These are phyloP conservation scores for Drosophila mayaguana DNA, from an alignment of 2,888 invertebrate genomes.

Conservation along the genomic window DNA sequence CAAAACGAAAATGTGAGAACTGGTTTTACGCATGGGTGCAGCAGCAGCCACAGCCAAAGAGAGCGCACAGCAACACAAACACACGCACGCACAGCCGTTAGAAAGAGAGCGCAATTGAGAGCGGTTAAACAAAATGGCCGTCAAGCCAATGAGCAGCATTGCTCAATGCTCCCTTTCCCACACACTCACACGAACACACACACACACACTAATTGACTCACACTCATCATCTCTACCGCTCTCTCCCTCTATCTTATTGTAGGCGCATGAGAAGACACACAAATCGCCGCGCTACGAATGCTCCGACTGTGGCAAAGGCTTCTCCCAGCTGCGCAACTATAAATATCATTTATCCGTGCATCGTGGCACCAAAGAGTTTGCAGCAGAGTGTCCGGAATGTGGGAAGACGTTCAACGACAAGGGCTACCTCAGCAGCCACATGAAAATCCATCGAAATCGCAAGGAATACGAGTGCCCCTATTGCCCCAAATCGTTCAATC, in stretches of 20 bases:
- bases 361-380: constrained; percentile 93
- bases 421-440: constrained; percentile 93
- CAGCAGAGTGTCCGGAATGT: constrained; percentile 89
- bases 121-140: constrained; percentile 69
- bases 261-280: constrained; percentile 85
- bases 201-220: background rate
- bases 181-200: background rate
- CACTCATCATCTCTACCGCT: background rate
- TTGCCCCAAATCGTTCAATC: constrained; percentile 94
- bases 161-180: constrained; percentile 12
- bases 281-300: constrained; percentile 88
- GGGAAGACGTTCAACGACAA: constrained; percentile 94
- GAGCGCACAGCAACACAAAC: constrained; percentile 9
- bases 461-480: constrained; percentile 93
- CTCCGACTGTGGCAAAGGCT: constrained; percentile 91
- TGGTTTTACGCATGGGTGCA: constrained; percentile 80
- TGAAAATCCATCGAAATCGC: constrained; percentile 93
- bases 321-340: constrained; percentile 93
- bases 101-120: constrained; percentile 53
- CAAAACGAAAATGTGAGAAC: constrained; percentile 43
- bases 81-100: constrained; percentile 24
- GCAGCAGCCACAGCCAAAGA: constrained; percentile 48
- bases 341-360: constrained; percentile 94
- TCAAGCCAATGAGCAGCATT: constrained; percentile 40
- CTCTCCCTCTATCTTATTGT: constrained; percentile 26